Base-by-base conservation (phyloP, 1,140 invertebrate genomes). In the Acromyrmex charruanus region DNA sequence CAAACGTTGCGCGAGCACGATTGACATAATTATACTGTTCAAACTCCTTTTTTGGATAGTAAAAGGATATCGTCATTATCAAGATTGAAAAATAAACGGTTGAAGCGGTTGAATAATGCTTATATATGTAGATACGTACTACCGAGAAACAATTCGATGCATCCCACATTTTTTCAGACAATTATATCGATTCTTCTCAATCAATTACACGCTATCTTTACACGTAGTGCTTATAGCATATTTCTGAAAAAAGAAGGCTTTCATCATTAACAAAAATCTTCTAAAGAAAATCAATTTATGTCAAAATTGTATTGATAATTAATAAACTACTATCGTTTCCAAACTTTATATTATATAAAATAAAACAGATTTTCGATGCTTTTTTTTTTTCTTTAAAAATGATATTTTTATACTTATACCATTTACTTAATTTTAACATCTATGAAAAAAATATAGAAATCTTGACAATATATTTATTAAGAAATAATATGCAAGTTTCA, bases 11-110 rank as follows among this genome's bases (percentile, higher is more conserved):
- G 44, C 77, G 44, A 65, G 18, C 58, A 55, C 49, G n/a, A 80
- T 69, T 31, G 44, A 80, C 51, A 69, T 80, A 80, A 80, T 80
- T 80, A 49, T 31, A 55, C 69, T 9, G 31, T 80, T 80, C n/a
- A 69, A 69, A 21, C n/a, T 80, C 77, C 65, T 69, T 69, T 69
- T 69, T 80, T 25, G 14, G 65, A 2, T 7, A 7, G 77, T 51
- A 69, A 80, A 68, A 68, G 49, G 12, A 80, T 55, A 28, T 69
- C 49, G 63, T 28, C 61, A 18, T 14, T 7, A 63, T 68, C 4
- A 4, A 39, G 63, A 69, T 80, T 21, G 49, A 80, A 55, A 80
- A 51, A 80, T 66, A 44, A 66, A 7, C 2, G 21, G 4, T 49
- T 9, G 2, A 80, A 66, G 14, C 2, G 21, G 2, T 49, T 9